These are phyloP conservation scores for Odontocerum albicorne DNA, from an alignment of 2,888 invertebrate species.

Conservation along the genomic window DNA sequence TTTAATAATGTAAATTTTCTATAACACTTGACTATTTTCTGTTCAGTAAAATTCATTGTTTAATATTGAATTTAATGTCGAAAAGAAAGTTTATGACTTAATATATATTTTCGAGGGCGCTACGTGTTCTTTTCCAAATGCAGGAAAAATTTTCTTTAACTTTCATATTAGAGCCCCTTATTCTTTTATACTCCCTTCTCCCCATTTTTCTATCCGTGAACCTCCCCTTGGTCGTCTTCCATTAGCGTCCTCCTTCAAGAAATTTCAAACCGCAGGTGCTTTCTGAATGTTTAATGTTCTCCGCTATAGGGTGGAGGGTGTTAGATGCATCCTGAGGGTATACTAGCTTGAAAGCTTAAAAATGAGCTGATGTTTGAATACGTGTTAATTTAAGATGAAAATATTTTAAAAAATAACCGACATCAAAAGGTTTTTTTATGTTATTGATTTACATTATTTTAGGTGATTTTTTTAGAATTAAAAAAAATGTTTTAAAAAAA, in stretches of 20 bases:
- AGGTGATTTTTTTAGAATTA: no score
- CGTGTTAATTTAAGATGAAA: no score
- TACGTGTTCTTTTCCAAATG: background rate
- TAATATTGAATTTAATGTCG: no score
- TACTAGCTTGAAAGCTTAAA: no score
- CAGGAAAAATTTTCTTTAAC: conserved; percentile 21
- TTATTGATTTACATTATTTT: no score
- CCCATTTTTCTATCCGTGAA: conserved; percentile 12
- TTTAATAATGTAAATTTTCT: no score
- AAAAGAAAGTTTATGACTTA: conserved; percentile 13
- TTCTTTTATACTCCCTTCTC: conserved; percentile 1
- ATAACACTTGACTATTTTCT: no score
- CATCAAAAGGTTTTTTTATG: no score
- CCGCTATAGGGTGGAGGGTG: conserved; percentile 17
- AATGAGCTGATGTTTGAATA: no score
- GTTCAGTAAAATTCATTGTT: no score
- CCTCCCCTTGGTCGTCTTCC: conserved; percentile 27
- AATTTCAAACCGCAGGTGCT: conserved; percentile 37
- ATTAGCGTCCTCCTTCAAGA: conserved; percentile 33
- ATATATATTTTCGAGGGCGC: conserved; percentile 3
- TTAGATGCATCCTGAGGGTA: conserved; percentile 16
- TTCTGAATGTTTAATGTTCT: conserved; percentile 36
- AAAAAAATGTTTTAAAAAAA: no score
- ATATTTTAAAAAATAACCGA: no score
- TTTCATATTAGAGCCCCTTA: conserved; percentile 32